phyloP scores from a whole-genome alignment of 1,140 invertebrate species.

The Lysiphlebus fabarum region DNA sequence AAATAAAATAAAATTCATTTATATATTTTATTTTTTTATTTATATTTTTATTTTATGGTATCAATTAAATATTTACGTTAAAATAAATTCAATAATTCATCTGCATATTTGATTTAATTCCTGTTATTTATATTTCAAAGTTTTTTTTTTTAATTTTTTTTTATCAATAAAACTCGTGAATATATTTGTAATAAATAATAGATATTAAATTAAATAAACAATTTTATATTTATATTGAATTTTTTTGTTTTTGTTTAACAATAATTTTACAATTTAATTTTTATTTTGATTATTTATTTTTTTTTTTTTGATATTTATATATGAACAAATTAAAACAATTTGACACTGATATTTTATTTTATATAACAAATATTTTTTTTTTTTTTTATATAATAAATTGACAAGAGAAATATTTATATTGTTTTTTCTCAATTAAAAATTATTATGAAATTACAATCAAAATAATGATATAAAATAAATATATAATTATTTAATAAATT shows the following conservation, averaged over 20 bases:
- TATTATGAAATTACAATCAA: too few relatives aligned
- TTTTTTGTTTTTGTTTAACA: conserved; percentile 47
- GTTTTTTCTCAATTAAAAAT: neutral
- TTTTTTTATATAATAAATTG: neutral
- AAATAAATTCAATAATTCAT: neutral
- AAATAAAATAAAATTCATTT: neutral
- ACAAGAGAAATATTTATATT: neutral
- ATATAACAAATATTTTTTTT: neutral
- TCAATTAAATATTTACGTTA: neutral
- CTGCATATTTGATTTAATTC: conserved; percentile 2
- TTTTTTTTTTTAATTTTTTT: neutral
- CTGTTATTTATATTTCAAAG: neutral
- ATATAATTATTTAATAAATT: too few relatives aligned
- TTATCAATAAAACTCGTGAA: neutral
- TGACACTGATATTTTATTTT: conserved; percentile 9
- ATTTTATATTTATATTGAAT: conserved; percentile 52
- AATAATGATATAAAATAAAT: neutral
- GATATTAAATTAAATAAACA: conserved; percentile 45
- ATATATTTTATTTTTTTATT: conserved; percentile 6
- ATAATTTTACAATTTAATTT: conserved; percentile 36
- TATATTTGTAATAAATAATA: too few relatives aligned
- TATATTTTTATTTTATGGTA: neutral
- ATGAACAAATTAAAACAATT: neutral
- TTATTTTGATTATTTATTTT: conserved; percentile 19
- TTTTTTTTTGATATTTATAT: conserved; percentile 12